Evolutionary conservation across 2,888 invertebrate genomes (phyloP).

Genomic region (Amphimallon solstitiale): DNA sequence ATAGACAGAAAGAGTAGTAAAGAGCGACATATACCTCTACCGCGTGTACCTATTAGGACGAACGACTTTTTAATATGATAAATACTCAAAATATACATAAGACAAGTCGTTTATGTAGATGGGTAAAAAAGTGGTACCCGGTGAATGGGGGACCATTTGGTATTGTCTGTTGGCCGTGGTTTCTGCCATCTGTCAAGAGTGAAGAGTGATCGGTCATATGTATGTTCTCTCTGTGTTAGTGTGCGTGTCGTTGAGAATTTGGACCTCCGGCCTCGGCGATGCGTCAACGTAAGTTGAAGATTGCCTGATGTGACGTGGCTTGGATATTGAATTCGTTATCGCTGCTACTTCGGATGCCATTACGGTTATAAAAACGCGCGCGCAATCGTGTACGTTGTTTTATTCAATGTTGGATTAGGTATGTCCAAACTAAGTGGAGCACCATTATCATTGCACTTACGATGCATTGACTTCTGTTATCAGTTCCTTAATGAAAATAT

Average conservation of each 20-base stretch:
- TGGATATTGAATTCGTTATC: constrained; percentile 30
- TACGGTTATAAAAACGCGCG: constrained; percentile 43
- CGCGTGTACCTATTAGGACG: constrained; percentile 29
- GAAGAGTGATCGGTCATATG: constrained; percentile 63
- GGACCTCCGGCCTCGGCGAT: constrained; percentile 26
- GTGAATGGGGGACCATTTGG: constrained; percentile 56
- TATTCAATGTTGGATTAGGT: no score
- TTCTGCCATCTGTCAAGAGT: constrained; percentile 62
- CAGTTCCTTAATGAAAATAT: no score
- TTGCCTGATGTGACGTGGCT: constrained; percentile 19
- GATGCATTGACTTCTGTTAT: no score
- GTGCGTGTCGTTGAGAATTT: constrained; percentile 12
- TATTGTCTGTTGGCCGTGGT: constrained; percentile 59
- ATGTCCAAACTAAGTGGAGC: no score
- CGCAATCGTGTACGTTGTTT: background rate
- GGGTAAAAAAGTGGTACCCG: constrained; percentile 37
- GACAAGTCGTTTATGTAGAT: constrained; percentile 49
- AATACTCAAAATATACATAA: constrained; percentile 58
- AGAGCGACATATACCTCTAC: constrained; percentile 19
- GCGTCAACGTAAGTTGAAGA: constrained; percentile 21
- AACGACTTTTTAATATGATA: constrained; percentile 58
- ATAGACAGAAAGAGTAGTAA: constrained; percentile 33
- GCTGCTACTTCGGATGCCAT: constrained; percentile 42
- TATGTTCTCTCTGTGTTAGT: constrained; percentile 46
- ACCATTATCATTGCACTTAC: no score